Evolutionary conservation across 2,888 invertebrate genomes (phyloP).

Genomic region (Euclidia mi): DNA sequence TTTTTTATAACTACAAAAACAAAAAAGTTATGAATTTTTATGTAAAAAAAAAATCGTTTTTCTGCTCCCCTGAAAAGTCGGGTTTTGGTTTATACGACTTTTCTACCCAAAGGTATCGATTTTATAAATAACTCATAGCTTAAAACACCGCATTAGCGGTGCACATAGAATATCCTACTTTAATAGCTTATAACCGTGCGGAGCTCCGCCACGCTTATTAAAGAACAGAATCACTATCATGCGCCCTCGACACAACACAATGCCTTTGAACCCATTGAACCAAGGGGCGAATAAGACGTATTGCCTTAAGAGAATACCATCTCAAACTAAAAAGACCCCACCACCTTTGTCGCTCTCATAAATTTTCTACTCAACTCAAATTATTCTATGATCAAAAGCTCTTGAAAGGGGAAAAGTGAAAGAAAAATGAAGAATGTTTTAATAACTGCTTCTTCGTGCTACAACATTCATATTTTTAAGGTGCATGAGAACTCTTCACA

Average conservation of each 20-base stretch:
- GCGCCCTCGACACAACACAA: slow-evolving; percentile 62
- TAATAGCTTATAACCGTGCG: slow-evolving; percentile 46
- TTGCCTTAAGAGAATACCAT: neutral
- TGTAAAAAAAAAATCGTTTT: too few species aligned
- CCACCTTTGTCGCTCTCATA: neutral
- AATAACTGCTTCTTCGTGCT: slow-evolving; percentile 51
- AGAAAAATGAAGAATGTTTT: slow-evolving; percentile 55
- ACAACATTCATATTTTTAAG: slow-evolving; percentile 49
- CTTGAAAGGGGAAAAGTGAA: slow-evolving; percentile 54
- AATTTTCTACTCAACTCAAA: slow-evolving; percentile 27
- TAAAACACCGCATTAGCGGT: slow-evolving; percentile 23
- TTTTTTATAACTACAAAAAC: too few species aligned
- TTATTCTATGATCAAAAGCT: slow-evolving; percentile 40
- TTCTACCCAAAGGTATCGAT: too few species aligned
- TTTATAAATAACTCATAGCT: neutral
- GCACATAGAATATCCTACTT: slow-evolving; percentile 20
- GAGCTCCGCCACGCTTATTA: slow-evolving; percentile 58
- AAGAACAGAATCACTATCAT: slow-evolving; percentile 61
- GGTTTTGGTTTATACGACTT: neutral
- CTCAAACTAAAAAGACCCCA: neutral
- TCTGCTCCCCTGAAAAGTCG: too few species aligned
- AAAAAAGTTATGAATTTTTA: too few species aligned
- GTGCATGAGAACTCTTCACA: slow-evolving; percentile 34
- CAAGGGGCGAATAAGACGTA: slow-evolving; percentile 49
- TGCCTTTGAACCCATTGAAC: slow-evolving; percentile 51